Base-by-base conservation (phyloP, 2,888 invertebrate species). In the Dascillus cervinus region DNA sequence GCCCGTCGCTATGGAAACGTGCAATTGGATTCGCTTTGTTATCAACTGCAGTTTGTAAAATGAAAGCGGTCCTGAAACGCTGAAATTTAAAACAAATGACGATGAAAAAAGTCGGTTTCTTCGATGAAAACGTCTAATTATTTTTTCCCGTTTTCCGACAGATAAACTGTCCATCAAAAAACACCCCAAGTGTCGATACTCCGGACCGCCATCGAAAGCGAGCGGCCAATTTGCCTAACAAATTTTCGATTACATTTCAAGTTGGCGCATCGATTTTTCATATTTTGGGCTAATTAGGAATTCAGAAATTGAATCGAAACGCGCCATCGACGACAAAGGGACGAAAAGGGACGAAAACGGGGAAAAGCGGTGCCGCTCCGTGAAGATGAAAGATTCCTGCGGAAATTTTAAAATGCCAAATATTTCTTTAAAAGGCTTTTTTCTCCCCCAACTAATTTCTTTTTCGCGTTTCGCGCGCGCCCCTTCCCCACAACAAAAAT, bases 81-180 rank as follows among this genome's bases (percentile, higher is more conserved):
- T 11, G 15, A 35, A 28, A 29, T 34, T 34, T 39, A 32, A 32
- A 35, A 39, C n/a, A n/a, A n/a, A n/a, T n/a, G n/a, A n/a, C n/a
- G n/a, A n/a, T n/a, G n/a, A n/a, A n/a, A n/a, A n/a, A n/a, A n/a
- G n/a, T n/a, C n/a, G 32, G 32, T 33, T 30, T 32, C 38, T 34
- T 29, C 24, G 34, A 39, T 52, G 48, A 53, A 48, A 52, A 56
- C 50, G 53, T 53, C 56, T 53, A 56, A 57, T 56, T 58, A 56
- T 58, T 57, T 57, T 58, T 58, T 58, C 57, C 43, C 58, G 55
- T 48, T 52, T 52, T 41, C 51, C 53, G 55, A n/a, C n/a, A n/a
- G n/a, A 58, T 58, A 57, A 57, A 57, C 55, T 56, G 56, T 58
- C 58, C 56, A 56, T 56, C 58, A 55, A 50, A 52, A 51, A 45